Conservation (phyloP, 2,888 invertebrate species). For the Diploptera punctata region DNA sequence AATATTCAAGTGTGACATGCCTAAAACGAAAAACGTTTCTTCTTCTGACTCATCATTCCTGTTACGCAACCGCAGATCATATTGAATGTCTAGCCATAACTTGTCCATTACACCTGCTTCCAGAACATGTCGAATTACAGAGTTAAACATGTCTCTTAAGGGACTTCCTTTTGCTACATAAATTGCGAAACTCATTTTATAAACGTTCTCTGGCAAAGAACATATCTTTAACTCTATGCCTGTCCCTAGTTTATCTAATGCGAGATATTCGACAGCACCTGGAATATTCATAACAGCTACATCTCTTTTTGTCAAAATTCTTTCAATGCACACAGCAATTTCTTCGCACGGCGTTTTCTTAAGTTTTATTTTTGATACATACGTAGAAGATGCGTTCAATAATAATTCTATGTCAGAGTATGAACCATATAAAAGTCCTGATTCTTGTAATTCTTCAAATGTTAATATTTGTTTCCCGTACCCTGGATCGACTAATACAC, state of each 20-base stretch:
- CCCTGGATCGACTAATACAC: background rate
- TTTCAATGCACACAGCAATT: background rate
- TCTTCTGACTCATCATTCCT: background rate
- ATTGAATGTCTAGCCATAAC: background rate
- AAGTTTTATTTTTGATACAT: background rate
- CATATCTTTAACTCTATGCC: background rate
- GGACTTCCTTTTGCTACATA: background rate
- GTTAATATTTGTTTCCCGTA: background rate
- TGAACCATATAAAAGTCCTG: background rate
- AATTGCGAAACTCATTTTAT: background rate
- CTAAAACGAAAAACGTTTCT: background rate
- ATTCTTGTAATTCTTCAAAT: background rate
- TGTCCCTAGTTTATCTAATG: background rate
- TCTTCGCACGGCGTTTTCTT: background rate
- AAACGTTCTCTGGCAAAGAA: background rate
- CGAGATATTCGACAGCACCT: background rate
- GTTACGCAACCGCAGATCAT: background rate
- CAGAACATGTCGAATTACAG: background rate
- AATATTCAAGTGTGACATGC: background rate
- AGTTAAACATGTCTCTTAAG: background rate
- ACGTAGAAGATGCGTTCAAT: background rate
- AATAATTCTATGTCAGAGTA: background rate
- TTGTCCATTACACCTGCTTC: constrained; percentile 6
- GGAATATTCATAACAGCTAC: background rate
- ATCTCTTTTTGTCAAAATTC: background rate